phyloP scores from a whole-genome alignment of 2,888 invertebrate genomes.

The Leptarthrus brevirostris region DNA sequence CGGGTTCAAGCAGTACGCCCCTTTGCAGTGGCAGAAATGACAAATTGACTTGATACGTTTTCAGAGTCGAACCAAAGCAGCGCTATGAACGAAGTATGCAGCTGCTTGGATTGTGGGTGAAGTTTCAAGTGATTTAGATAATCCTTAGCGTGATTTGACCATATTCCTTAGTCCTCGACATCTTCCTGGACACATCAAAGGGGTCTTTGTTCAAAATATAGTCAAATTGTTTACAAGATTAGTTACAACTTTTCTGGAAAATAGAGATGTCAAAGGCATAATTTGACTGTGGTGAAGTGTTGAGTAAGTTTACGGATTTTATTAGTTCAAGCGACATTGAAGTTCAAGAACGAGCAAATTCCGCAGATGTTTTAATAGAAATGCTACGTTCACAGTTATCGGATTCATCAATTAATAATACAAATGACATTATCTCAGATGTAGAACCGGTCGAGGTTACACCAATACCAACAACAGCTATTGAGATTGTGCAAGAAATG shows the following conservation, averaged over 20 bases:
- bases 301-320: conserved; percentile 84
- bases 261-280: conserved; percentile 72
- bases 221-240: conserved; percentile 85
- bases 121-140: conserved; percentile 82
- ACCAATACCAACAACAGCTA: conserved; percentile 64
- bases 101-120: conserved; percentile 99
- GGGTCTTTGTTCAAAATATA: conserved; percentile 96
- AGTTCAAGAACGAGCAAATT: conserved; percentile 97
- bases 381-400: conserved; percentile 63
- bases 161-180: conserved; percentile 81
- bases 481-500: conserved; percentile 77
- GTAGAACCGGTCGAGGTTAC: conserved; percentile 58
- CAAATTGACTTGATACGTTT: conserved; percentile 82
- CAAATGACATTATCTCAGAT: conserved; percentile 57
- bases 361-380: conserved; percentile 70
- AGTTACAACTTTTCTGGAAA: conserved; percentile 72
- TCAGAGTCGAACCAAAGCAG: conserved; percentile 72
- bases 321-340: conserved; percentile 95
- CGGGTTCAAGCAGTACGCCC: conserved; percentile 94
- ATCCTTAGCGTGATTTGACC: conserved; percentile 78
- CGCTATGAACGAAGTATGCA: conserved; percentile 94
- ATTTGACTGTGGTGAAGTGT: conserved; percentile 72
- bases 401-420: conserved; percentile 28
- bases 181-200: conserved; percentile 93
- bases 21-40: conserved; percentile 97